These are phyloP conservation scores for Leistus spinibarbis DNA, from an alignment of 2,888 invertebrate genomes.

Conservation along the genomic window DNA sequence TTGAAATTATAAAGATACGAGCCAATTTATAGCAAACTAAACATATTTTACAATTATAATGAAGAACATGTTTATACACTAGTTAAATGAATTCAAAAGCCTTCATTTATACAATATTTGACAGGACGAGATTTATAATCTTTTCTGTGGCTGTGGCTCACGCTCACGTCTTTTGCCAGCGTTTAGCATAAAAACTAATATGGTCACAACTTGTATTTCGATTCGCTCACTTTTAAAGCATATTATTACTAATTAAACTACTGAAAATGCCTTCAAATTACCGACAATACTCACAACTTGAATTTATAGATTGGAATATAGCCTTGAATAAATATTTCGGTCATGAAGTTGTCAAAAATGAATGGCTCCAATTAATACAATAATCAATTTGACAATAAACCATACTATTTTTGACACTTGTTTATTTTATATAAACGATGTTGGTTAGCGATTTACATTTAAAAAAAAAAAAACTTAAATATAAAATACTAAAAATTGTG, in stretches of 20 bases:
- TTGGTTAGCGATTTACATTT: neutral
- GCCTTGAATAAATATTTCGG: neutral
- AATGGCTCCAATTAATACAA: neutral
- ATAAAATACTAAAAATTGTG: neutral
- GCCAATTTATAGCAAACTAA: neutral
- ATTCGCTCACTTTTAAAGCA: neutral
- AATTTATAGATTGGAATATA: neutral
- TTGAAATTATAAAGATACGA: neutral
- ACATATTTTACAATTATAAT: too few species aligned
- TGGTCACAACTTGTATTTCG: neutral
- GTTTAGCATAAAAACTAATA: neutral
- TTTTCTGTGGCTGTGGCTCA: neutral
- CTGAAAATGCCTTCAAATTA: neutral
- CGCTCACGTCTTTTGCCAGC: neutral
- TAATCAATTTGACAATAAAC: neutral
- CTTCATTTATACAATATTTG: neutral
- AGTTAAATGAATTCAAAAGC: neutral
- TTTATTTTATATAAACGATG: neutral
- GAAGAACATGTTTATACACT: neutral
- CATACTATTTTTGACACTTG: neutral
- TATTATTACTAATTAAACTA: neutral
- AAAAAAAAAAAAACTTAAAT: neutral
- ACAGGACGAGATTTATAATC: neutral
- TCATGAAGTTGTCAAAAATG: neutral
- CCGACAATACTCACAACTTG: neutral